Conservation (phyloP, 2,113 vertebrate species). For the Dipodomys ordii region DNA sequence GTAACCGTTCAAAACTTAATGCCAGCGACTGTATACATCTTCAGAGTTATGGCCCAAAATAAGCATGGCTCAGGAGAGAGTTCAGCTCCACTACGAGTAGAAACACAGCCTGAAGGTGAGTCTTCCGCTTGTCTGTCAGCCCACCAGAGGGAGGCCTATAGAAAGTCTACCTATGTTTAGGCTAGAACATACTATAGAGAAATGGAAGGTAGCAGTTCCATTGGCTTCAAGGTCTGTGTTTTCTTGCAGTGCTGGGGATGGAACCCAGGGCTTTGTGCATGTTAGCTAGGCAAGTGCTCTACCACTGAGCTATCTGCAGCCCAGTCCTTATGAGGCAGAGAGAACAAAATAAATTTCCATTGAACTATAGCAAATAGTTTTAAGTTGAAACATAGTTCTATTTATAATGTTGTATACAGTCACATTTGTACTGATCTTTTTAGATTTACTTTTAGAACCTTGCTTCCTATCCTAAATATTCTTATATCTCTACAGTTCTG, state of each 20-base stretch:
- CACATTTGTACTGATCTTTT: not conserved
- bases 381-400: not conserved
- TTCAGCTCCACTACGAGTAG: conserved; percentile 92
- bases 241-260: too few relatives aligned
- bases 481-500: not conserved
- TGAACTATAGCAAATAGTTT: not conserved
- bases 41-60: conserved; percentile 95
- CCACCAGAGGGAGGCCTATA: not conserved
- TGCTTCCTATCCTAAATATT: not conserved
- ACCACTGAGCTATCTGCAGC: too few relatives aligned
- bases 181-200: not conserved
- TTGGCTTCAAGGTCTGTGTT: not conserved
- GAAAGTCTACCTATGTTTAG: not conserved
- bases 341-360: conserved; percentile 12
- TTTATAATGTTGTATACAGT: not conserved
- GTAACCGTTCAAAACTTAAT: conserved; percentile 97
- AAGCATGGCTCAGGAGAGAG: conserved; percentile 95
- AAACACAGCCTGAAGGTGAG: conserved; percentile 97
- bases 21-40: conserved; percentile 96
- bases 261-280: too few relatives aligned
- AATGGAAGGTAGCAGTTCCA: not conserved
- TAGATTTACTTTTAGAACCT: conserved; percentile 2
- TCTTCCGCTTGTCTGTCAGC: not conserved
- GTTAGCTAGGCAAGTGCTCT: too few relatives aligned
- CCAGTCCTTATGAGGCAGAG: not conserved